Evolutionary conservation across 2,113 vertebrate genomes (phyloP), one percentile per base, ranked within the genome.

Genomic region (Conger conger): DNA sequence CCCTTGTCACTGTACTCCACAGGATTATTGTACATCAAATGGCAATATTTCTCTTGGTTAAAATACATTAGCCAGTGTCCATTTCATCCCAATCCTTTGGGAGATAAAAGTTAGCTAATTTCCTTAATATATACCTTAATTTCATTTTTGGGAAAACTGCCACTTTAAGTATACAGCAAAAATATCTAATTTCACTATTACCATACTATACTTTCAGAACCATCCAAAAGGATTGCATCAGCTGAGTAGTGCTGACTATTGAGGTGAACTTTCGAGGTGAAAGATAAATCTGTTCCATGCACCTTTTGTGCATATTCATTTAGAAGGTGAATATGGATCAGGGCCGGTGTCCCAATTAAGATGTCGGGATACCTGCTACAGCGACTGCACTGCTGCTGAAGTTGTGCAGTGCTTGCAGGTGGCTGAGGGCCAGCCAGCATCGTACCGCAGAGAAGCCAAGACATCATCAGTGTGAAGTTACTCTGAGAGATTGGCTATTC

Each of bases 31-130:
- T 68, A n/a, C 60, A 68, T n/a, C 27, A 68, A 68, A 68, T n/a
- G 27, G 20, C 60, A 68, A 68, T 68, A 3, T 68, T 27, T 57
- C 18, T 57, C 15, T 68, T 27, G 60, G 3, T n/a, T 27, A 68
- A 30, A 76, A 76, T 36, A 37, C 37, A 36, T 78, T 20, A 37
- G 2, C 73, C 40, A 33, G 79, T 37, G 36, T 80, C 5, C 80
- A 45, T 57, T 23, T 37, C 60, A 77, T 73, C 80, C 82, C 81
- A 86, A 89, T 83, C 81, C 89, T 93, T 60, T 88, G 78, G 4
- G 40, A 86, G 90, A 88, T 88, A 84, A 33, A 53, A 88, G 90
- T 91, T 6, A 4, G 4, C 40, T 42, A 9, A 9, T 6, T 42
- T 6, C 4, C 40, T 42, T 4, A 9, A 42, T 6, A 42, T 9